Base-by-base conservation (phyloP, 2,888 invertebrate species). In the Melipona bicolor region DNA sequence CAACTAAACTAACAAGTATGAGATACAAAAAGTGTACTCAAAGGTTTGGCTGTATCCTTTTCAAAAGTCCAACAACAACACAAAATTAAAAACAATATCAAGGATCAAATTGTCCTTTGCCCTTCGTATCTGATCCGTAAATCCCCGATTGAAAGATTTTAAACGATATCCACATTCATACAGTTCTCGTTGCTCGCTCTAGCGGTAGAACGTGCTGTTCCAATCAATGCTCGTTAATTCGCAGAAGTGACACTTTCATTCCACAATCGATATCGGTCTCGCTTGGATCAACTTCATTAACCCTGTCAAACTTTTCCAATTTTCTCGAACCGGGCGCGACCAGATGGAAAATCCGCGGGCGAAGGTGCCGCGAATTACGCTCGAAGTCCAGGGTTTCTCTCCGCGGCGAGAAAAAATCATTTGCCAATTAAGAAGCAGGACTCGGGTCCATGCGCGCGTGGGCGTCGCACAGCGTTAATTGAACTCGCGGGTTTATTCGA, bases 401-500 rank as follows among this genome's bases (percentile, higher is more conserved):
- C 64, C 71, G 52, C 36, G 56, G 11, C 54, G 69, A 56, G 9
- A 36, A 43, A 43, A 76, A 43, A 86, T 84, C 79, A 70, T 81
- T 79, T 49, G 68, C 56, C 74, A 78, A 79, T 77, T 62, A 74
- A 64, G 74, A 27, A 24, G 49, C 64, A 67, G 78, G 72, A 69
- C 43, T 70, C 65, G 70, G 65, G 62, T 49, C 21, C n/a, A n/a
- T n/a, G 76, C n/a, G 17, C 50, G 74, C 49, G 77, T 67, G 50
- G 64, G 27, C 64, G 78, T 43, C 9, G 56, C 52, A 27, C 65
- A 27, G 24, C 54, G 83, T 77, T 79, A 81, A 84, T 81, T 77
- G 70, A 87, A 79, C 62, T 79, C 67, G 56, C 64, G 50, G 32
- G 56, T 77, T 71, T 72, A 67, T 87, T 74, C 73, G 65, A 81